Percentiles rank a stretch among this genome's conserved stretches.
Evolutionary conservation across 1,140 invertebrate species (phyloP).

Genomic region (Lepidostoma basale): DNA sequence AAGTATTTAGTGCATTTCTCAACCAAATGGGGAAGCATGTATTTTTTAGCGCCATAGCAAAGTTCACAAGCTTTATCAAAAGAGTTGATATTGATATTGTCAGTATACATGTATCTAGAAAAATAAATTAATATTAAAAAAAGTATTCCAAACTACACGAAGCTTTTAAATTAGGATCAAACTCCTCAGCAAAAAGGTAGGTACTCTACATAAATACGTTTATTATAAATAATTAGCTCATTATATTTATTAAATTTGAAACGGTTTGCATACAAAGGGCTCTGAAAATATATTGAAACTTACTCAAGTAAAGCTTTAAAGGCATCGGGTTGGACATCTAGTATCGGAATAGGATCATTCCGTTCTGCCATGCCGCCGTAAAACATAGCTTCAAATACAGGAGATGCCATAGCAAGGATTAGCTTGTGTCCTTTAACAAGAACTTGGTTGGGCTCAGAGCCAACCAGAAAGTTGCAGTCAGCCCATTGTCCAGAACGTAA

Average conservation of each 20-base stretch:
- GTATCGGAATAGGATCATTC: slow-evolving; percentile 75
- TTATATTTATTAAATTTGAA: neutral
- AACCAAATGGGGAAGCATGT: slow-evolving; percentile 81
- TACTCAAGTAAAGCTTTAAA: slow-evolving; percentile 77
- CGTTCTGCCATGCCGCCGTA: slow-evolving; percentile 73
- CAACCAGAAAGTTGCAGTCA: slow-evolving; percentile 83
- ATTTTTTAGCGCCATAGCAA: slow-evolving; percentile 87
- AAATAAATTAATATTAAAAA: too few species aligned
- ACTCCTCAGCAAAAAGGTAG: too few species aligned
- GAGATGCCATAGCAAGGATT: slow-evolving; percentile 82
- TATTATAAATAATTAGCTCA: too few species aligned
- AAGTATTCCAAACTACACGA: neutral
- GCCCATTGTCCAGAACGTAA: slow-evolving; percentile 78
- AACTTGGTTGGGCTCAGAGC: slow-evolving; percentile 75
- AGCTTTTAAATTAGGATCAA: too few species aligned
- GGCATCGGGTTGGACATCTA: slow-evolving; percentile 83
- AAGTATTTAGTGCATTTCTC: slow-evolving; percentile 80
- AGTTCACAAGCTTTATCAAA: slow-evolving; percentile 85
- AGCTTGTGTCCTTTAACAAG: slow-evolving; percentile 78
- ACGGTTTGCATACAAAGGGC: neutral
- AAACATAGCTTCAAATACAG: slow-evolving; percentile 83
- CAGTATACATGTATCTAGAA: slow-evolving; percentile 81
- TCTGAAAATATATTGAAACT: slow-evolving; percentile 43
- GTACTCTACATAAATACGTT: too few species aligned
- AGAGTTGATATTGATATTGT: slow-evolving; percentile 75